phyloP scores from a whole-genome alignment of 2,113 vertebrate species.

The Rattus rattus region DNA sequence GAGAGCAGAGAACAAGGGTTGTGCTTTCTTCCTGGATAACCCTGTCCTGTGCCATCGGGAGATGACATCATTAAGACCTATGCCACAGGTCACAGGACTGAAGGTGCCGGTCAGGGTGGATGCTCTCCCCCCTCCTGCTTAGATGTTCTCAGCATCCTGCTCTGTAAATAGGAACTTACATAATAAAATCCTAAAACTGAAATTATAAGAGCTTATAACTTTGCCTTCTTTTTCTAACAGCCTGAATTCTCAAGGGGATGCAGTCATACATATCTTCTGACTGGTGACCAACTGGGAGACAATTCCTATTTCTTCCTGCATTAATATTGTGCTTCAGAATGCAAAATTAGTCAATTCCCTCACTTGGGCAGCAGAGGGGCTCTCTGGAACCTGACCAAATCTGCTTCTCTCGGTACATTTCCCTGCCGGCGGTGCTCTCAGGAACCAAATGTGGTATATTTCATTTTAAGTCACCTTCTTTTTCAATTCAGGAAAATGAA shows the following conservation, averaged over 20 bases:
- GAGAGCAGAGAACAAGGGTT: background rate
- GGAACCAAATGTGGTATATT: conserved; percentile 88
- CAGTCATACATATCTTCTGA: background rate
- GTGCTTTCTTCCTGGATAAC: background rate
- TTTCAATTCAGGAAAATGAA: conserved; percentile 88
- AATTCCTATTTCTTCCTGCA: conserved; percentile 41
- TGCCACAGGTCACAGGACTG: background rate
- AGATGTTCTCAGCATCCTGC: background rate
- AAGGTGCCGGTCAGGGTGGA: background rate
- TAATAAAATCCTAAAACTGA: conserved; percentile 13
- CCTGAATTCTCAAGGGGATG: conserved; percentile 49
- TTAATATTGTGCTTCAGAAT: conserved; percentile 67
- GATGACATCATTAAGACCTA: too few species aligned
- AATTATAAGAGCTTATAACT: conserved; percentile 11
- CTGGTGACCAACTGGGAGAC: conserved; percentile 27
- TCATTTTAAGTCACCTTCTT: conserved; percentile 86
- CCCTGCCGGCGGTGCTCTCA: conserved; percentile 77
- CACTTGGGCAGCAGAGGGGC: conserved; percentile 55
- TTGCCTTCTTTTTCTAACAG: background rate
- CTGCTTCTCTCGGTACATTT: conserved; percentile 81
- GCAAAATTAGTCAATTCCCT: conserved; percentile 69
- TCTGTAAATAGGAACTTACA: conserved; percentile 26
- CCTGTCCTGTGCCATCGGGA: background rate
- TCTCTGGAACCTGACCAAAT: conserved; percentile 80
- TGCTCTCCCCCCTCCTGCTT: background rate